Evolutionary conservation across 2,113 vertebrate genomes (phyloP).

Genomic region (Dendrocopos noguchii): DNA sequence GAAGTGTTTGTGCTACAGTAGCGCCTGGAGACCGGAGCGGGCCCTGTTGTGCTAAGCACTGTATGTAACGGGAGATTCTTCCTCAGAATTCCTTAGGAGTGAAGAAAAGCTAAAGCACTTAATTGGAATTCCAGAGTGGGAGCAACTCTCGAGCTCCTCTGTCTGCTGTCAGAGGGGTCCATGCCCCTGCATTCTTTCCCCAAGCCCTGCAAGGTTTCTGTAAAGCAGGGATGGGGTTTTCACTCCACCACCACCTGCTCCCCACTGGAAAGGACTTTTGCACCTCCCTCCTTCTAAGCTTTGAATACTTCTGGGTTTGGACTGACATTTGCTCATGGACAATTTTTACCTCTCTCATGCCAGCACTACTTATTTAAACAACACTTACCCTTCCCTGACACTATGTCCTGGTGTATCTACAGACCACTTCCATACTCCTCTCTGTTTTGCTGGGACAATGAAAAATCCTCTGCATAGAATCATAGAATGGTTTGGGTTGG

Average conservation of each 20-base stretch:
- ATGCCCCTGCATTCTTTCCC: not conserved
- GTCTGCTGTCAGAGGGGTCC: not conserved
- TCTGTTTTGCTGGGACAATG: not conserved
- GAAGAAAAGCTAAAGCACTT: conserved; percentile 5
- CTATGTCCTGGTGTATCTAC: not conserved
- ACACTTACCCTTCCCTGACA: not conserved
- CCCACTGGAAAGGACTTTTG: not conserved
- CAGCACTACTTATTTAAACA: not conserved
- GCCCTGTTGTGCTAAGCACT: conserved; percentile 6
- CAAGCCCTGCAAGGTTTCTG: not conserved
- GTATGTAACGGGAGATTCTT: conserved; percentile 1
- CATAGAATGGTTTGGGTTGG: too few relatives aligned
- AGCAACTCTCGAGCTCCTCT: not conserved
- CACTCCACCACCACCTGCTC: not conserved
- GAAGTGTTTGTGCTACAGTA: conserved; percentile 34
- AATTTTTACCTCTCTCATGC: not conserved
- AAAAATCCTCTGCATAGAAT: not conserved
- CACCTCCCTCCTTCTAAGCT: not conserved
- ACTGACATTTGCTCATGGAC: not conserved
- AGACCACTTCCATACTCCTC: not conserved
- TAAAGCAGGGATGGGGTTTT: not conserved
- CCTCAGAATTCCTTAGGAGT: conserved; percentile 26
- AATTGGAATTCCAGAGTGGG: not conserved
- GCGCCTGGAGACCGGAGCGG: conserved; percentile 14
- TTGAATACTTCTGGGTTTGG: not conserved